Percentiles rank a stretch among this genome's conserved stretches.
These are phyloP conservation scores for Drepanosiphum platanoidis DNA, from an alignment of 2,888 invertebrate genomes.

Conservation along the genomic window DNA sequence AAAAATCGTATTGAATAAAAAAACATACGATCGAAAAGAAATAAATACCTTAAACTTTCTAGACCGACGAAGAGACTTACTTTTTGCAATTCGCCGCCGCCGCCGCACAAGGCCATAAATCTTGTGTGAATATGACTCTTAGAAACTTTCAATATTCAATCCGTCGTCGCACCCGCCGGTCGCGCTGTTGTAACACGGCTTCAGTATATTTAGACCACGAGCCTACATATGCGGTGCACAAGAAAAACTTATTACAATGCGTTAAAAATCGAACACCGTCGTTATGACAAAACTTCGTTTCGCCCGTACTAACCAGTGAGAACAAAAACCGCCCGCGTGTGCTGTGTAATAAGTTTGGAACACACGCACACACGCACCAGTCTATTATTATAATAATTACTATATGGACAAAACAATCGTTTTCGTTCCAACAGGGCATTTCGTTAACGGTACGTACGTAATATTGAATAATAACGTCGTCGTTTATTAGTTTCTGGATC, in stretches of 20 bases:
- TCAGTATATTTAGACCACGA: slow-evolving; percentile 9
- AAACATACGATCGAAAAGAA: too few species aligned
- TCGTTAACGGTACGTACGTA: background rate
- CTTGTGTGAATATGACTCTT: too few species aligned
- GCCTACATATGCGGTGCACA: background rate
- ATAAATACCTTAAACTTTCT: too few species aligned
- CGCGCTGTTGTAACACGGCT: background rate
- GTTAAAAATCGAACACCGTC: slow-evolving; percentile 35
- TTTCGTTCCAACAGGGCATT: slow-evolving; percentile 23
- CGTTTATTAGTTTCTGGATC: slow-evolving; percentile 1
- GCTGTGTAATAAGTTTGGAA: background rate
- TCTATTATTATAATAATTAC: slow-evolving; percentile 43
- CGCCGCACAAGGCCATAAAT: too few species aligned
- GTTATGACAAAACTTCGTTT: slow-evolving; percentile 11
- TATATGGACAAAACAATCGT: slow-evolving; percentile 33
- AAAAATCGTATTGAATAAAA: too few species aligned
- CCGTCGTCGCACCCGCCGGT: background rate
- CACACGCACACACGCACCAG: too few species aligned
- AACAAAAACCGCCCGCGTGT: slow-evolving; percentile 23
- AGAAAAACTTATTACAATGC: slow-evolving; percentile 3
- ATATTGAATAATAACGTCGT: background rate
- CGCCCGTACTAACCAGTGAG: background rate
- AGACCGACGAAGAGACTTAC: too few species aligned
- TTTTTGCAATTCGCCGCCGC: too few species aligned
- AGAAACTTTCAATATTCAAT: too few species aligned